Conservation (phyloP, 2,888 invertebrate species). For the Acanthoscelides obtectus region DNA sequence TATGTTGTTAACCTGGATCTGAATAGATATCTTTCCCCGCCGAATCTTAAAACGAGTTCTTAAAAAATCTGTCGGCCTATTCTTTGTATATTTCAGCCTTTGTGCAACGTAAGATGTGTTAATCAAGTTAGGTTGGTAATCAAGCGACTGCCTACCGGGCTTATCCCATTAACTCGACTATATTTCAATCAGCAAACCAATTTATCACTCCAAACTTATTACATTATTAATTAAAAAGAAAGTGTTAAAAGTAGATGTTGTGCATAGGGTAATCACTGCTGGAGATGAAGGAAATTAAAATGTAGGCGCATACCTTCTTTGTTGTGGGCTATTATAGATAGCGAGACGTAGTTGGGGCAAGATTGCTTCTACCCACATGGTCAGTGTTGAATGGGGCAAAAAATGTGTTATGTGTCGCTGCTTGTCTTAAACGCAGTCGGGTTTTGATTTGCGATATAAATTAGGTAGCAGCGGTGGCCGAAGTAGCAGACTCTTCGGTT, state of each 20-base stretch:
- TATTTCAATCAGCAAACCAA: constrained; percentile 30
- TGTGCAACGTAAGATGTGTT: constrained; percentile 29
- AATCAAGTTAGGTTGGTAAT: constrained; percentile 28
- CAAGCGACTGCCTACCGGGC: constrained; percentile 26
- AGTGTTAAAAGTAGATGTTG: constrained; percentile 14
- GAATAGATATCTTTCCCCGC: background rate
- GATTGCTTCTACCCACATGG: background rate
- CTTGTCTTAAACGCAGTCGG: too few species aligned
- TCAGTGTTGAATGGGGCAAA: background rate
- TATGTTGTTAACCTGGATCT: too few species aligned
- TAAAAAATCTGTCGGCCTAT: constrained; percentile 14
- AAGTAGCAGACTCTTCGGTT: too few species aligned
- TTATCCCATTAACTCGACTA: constrained; percentile 29
- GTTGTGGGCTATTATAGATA: background rate
- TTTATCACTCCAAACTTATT: constrained; percentile 23
- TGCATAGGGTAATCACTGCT: background rate
- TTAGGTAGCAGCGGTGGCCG: too few species aligned
- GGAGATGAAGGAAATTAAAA: background rate
- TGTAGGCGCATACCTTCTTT: background rate
- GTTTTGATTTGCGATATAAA: too few species aligned
- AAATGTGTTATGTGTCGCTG: too few species aligned
- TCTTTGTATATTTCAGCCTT: constrained; percentile 17
- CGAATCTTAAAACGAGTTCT: background rate
- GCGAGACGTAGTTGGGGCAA: background rate
- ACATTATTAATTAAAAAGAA: constrained; percentile 17